These are phyloP conservation scores for Hirtodrosophila confusa DNA, from an alignment of 2,888 invertebrate species.

Conservation along the genomic window DNA sequence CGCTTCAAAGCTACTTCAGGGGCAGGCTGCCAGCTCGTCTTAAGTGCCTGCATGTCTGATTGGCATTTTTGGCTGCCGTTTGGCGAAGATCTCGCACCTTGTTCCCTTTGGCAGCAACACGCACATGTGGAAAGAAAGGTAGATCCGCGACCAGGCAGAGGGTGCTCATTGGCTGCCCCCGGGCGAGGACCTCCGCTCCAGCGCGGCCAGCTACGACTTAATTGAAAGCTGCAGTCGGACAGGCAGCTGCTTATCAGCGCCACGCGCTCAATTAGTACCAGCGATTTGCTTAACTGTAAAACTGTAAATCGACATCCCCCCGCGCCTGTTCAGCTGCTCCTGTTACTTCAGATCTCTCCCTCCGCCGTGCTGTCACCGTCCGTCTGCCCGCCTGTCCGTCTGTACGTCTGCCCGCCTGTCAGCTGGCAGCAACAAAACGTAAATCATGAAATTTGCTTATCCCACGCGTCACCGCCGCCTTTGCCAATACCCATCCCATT, in stretches of 20 bases:
- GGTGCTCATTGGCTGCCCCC: constrained; percentile 27
- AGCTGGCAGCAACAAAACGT: constrained; percentile 63
- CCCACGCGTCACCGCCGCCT: constrained; percentile 60
- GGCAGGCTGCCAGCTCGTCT: constrained; percentile 7
- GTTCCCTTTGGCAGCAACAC: constrained; percentile 21
- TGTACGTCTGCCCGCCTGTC: constrained; percentile 39
- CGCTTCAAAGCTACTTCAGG: constrained; percentile 6
- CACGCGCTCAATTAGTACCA: constrained; percentile 71
- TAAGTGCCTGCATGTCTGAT: constrained; percentile 25
- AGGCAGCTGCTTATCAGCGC: constrained; percentile 73
- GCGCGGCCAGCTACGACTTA: constrained; percentile 54
- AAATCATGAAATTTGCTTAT: constrained; percentile 76
- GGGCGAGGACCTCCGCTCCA: constrained; percentile 10
- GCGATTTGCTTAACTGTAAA: constrained; percentile 77
- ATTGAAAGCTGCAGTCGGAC: constrained; percentile 60
- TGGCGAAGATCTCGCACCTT: constrained; percentile 43
- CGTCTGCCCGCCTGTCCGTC: not conserved
- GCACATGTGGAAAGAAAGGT: constrained; percentile 24
- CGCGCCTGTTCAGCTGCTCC: not conserved
- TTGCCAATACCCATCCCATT: constrained; percentile 5
- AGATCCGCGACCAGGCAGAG: constrained; percentile 5
- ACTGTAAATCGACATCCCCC: constrained; percentile 44
- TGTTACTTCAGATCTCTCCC: constrained; percentile 6
- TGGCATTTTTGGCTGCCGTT: constrained; percentile 59
- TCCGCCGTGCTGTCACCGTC: constrained; percentile 4